Conservation (phyloP, 2,113 vertebrate species). For the Pomatostomus ruficeps region DNA sequence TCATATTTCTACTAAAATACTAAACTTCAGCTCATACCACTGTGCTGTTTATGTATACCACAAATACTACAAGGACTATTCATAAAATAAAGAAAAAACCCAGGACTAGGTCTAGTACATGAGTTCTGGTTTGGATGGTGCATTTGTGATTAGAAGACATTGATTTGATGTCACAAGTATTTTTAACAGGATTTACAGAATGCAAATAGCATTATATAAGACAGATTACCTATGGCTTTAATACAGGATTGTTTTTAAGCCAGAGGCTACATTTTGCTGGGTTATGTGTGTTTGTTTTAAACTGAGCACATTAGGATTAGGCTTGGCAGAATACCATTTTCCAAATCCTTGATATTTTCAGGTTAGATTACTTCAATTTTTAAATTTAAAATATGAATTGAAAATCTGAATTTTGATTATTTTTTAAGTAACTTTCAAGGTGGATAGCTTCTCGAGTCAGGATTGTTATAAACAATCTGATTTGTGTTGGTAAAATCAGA, state of each 20-base stretch:
- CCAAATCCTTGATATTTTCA: not conserved
- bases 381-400: not conserved
- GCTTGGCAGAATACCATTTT: not conserved
- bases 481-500: not conserved
- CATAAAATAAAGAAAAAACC: not conserved
- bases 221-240: constrained; percentile 60
- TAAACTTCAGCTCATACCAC: not conserved
- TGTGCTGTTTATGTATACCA: not conserved
- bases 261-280: constrained; percentile 32
- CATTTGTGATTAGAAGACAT: not conserved
- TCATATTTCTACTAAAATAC: not conserved
- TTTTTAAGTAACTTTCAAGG: not conserved
- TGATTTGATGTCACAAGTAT: constrained; percentile 44
- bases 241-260: constrained; percentile 39
- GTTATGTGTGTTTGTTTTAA: constrained; percentile 18
- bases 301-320: not conserved
- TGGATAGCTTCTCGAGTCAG: not conserved
- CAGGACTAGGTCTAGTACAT: not conserved
- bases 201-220: constrained; percentile 57
- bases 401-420: not conserved
- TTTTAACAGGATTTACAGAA: constrained; percentile 48
- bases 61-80: not conserved
- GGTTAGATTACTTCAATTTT: not conserved
- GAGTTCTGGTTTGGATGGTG: not conserved
- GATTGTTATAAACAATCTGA: not conserved